These are phyloP conservation scores for Mnemiopsis leidyi DNA, from an alignment of 37 sponge, comb jelly and placozoan species.

Conservation along the genomic window DNA sequence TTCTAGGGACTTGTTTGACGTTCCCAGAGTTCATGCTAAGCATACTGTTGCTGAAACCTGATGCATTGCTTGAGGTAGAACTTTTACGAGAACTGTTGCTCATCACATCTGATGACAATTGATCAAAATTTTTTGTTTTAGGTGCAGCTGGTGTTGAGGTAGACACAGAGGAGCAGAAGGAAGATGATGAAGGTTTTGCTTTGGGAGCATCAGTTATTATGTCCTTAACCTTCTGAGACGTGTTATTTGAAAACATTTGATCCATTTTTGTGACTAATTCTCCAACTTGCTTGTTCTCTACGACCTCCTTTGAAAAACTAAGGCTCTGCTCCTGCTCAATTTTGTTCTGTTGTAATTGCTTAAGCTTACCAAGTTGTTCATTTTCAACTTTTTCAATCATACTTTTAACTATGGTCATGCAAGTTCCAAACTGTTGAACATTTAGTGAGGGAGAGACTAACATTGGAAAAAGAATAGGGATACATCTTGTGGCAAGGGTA, in stretches of 20 bases:
- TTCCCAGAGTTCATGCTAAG: not conserved
- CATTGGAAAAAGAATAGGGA: conserved; percentile 43
- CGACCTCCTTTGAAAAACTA: conserved; percentile 16
- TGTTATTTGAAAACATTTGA: conserved; percentile 23
- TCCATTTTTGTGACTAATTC: conserved; percentile 52
- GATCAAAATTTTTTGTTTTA: not conserved
- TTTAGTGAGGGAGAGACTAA: conserved; percentile 44
- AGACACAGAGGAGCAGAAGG: not conserved
- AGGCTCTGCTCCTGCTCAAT: conserved; percentile 46
- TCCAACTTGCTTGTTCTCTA: conserved; percentile 55
- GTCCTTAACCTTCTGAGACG: not conserved
- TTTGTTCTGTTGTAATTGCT: conserved; percentile 33
- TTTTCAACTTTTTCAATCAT: conserved; percentile 51
- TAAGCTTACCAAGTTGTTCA: conserved; percentile 42
- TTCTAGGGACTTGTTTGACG: not conserved
- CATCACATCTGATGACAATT: not conserved
- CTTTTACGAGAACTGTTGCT: not conserved
- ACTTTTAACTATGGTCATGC: not conserved
- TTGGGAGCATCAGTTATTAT: not conserved
- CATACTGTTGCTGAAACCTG: not conserved
- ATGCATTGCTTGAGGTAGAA: not conserved
- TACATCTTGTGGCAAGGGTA: conserved; percentile 4
- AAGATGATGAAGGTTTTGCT: not conserved
- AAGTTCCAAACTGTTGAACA: conserved; percentile 36
- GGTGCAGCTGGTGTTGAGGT: not conserved